Conservation (phyloP, 2,888 invertebrate species). For the Odontomyia ornata region DNA sequence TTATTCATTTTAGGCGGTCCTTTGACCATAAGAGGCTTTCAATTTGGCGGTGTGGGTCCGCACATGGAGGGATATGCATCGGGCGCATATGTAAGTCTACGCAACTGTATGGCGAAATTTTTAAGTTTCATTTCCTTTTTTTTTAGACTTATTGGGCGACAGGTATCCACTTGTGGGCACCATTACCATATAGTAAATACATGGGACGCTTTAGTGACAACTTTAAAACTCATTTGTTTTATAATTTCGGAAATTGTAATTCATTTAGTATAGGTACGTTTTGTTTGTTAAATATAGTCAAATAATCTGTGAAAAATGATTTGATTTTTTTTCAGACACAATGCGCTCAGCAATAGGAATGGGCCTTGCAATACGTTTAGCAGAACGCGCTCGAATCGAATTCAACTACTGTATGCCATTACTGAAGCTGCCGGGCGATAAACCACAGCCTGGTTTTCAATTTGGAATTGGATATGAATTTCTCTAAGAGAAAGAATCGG, state of each 20-base stretch:
- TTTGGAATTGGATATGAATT: conserved; percentile 86
- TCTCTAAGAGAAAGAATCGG: conserved; percentile 64
- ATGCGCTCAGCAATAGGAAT: conserved; percentile 81
- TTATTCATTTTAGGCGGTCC: conserved; percentile 79
- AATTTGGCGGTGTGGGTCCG: conserved; percentile 86
- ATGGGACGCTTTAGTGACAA: conserved; percentile 82
- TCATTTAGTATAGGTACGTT: conserved; percentile 58
- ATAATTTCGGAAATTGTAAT: conserved; percentile 86
- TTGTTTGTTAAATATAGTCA: no score
- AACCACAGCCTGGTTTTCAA: conserved; percentile 76
- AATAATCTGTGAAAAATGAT: neutral
- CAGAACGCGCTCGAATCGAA: conserved; percentile 88
- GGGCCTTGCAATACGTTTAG: conserved; percentile 85
- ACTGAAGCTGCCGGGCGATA: conserved; percentile 72
- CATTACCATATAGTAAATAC: conserved; percentile 86
- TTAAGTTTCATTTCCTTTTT: no score
- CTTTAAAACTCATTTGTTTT: conserved; percentile 88
- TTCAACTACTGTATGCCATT: conserved; percentile 92
- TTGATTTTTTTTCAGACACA: conserved; percentile 59
- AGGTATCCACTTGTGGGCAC: conserved; percentile 87
- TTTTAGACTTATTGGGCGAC: conserved; percentile 82
- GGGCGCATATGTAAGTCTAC: conserved; percentile 69
- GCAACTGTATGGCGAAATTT: neutral
- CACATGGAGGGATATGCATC: conserved; percentile 78
- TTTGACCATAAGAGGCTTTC: conserved; percentile 86